Evolutionary conservation across 2,113 vertebrate genomes (phyloP), one percentile per base, ranked within the genome.

Genomic region (human): DNA sequence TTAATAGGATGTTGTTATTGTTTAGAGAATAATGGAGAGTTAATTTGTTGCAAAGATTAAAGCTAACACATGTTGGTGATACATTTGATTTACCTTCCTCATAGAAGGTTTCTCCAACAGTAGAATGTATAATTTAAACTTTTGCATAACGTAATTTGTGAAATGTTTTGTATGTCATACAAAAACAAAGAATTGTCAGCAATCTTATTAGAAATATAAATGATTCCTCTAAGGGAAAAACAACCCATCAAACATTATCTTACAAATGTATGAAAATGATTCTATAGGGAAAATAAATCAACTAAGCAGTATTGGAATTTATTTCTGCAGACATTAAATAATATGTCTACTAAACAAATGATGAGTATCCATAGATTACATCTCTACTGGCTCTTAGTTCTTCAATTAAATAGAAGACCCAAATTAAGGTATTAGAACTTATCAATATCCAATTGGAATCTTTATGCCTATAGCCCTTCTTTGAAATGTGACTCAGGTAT

Each of bases 21-120:
- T 93, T 96, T 48, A 17, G 13, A 93, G 72, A 97, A 84, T 94
- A 89, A 96, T 90, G 43, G n/a, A 87, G 61, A 98, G 18, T 70
- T 96, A 94, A 96, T 92, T 93, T 97, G 48, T 88, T 87, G 70
- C 32, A 68, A 68, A 93, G 59, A 95, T 66, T 78, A 92, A 98
- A 97, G 59, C 68, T 72, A 72, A 45, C 48, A 87, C 78, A 64
- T 97, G 92, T 91, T 97, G 96, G 95, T 97, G 80, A 85, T 85
- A 66, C 1, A 93, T 97, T 98, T 96, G 72, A 89, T 45, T 92
- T 27, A 75, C 94, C 48, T 93, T 57, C 92, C 17, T 83, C 95
- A 95, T n/a, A 72, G 48, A 75, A 27, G 50, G 9, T 94, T 97
- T 96, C 38, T 91, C 55, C 48, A 85, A 75, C 16, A 43, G 38